Conservation (phyloP, 2,113 vertebrate species). For the Ictalurus furcatus region DNA sequence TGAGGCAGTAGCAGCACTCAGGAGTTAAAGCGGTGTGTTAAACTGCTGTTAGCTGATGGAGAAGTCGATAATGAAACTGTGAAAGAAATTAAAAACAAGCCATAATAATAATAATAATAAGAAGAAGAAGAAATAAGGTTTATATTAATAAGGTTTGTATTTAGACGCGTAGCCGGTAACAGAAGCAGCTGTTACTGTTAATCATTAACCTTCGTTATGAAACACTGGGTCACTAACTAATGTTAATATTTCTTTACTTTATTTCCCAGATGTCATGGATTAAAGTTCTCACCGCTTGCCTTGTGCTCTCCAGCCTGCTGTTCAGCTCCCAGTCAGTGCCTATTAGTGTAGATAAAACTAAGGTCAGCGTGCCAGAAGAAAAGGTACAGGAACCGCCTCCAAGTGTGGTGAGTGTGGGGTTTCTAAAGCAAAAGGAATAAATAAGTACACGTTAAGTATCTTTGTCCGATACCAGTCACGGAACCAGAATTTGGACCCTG, state of each 20-base stretch:
- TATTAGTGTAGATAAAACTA: slow-evolving; percentile 91
- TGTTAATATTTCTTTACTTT: neutral
- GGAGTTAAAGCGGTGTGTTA: neutral
- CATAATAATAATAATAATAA: too few relatives aligned
- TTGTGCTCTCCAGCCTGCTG: slow-evolving; percentile 74
- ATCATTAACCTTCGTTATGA: neutral
- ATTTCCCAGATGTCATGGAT: slow-evolving; percentile 80
- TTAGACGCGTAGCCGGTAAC: neutral
- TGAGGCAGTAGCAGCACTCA: neutral
- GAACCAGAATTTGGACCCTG: too few relatives aligned
- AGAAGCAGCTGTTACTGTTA: neutral
- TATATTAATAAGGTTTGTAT: too few relatives aligned
- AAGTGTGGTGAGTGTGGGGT: slow-evolving; percentile 78
- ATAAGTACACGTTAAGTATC: too few relatives aligned
- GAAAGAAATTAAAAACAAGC: neutral
- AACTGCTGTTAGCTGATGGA: neutral
- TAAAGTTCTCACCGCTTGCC: slow-evolving; percentile 62
- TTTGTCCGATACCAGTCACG: too few relatives aligned
- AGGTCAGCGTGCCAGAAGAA: slow-evolving; percentile 78
- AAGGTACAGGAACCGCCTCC: slow-evolving; percentile 77
- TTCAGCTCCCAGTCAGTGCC: slow-evolving; percentile 81
- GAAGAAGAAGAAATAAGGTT: too few relatives aligned
- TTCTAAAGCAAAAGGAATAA: too few relatives aligned
- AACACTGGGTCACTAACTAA: neutral
- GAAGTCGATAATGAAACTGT: neutral